These are phyloP conservation scores for Leucophenga varia DNA, from an alignment of 1,140 invertebrate species.

Conservation along the genomic window DNA sequence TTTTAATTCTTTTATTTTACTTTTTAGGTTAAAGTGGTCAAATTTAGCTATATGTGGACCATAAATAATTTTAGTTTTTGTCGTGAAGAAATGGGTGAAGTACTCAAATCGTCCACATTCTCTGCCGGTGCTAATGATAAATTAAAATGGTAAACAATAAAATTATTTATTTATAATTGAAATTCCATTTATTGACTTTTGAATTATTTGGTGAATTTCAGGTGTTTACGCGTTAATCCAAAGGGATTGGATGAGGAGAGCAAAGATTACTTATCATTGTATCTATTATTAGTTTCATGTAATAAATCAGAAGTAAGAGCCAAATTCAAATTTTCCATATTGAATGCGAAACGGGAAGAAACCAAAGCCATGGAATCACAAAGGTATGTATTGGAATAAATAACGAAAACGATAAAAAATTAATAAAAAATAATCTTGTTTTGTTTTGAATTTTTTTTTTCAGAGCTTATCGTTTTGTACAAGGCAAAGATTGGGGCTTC, in stretches of 20 bases:
- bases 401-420: neutral
- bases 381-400: conserved; percentile 43
- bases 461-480: conserved; percentile 96
- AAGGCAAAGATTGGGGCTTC: conserved; percentile 99
- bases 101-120: conserved; percentile 98
- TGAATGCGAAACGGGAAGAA: conserved; percentile 99
- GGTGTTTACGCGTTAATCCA: conserved; percentile 98
- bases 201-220: conserved; percentile 55
- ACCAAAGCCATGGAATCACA: conserved; percentile 97
- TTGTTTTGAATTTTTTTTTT: conserved; percentile 1
- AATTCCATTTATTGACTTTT: neutral
- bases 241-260: conserved; percentile 99
- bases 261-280: conserved; percentile 98
- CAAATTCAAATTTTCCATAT: conserved; percentile 99
- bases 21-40: conserved; percentile 97
- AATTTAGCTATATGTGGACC: conserved; percentile 99
- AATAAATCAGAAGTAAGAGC: conserved; percentile 99
- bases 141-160: conserved; percentile 83
- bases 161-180: neutral
- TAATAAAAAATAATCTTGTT: no score
- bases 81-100: conserved; percentile 99
- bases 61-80: conserved; percentile 99
- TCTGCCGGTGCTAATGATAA: conserved; percentile 99
- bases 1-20: conserved; percentile 27
- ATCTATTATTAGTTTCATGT: conserved; percentile 97